phyloP scores from a whole-genome alignment of 30 jellyfish, hydroid and myxozoan species.

The Pseudorhiza aurosa region DNA sequence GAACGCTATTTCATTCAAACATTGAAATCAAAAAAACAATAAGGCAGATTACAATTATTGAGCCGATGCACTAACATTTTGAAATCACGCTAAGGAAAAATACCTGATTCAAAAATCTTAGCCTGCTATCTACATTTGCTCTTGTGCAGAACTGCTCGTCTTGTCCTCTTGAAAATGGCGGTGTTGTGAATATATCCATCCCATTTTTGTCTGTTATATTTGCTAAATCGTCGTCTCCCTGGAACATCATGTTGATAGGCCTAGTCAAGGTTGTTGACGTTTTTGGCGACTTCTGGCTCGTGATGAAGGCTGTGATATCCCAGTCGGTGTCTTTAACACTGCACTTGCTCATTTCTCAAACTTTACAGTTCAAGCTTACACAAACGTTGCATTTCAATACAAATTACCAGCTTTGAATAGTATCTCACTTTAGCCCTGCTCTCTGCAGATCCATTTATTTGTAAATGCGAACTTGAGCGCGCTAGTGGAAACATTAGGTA shows the following conservation, averaged over 20 bases:
- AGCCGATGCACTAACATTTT: no score
- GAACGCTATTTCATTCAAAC: neutral
- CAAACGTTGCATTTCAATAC: no score
- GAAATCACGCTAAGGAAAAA: no score
- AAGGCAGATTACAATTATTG: no score
- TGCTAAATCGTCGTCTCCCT: neutral
- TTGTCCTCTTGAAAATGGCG: conserved; percentile 32
- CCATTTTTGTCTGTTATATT: conserved; percentile 29
- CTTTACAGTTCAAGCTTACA: no score
- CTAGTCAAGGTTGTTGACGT: conserved; percentile 40
- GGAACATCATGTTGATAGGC: conserved; percentile 31
- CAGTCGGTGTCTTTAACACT: conserved; percentile 39
- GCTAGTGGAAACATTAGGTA: conserved; percentile 60
- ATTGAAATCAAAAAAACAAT: no score
- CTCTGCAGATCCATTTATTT: neutral
- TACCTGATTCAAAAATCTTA: conserved; percentile 84
- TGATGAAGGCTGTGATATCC: conserved; percentile 66
- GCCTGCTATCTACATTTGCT: conserved; percentile 72
- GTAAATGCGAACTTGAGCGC: conserved; percentile 53
- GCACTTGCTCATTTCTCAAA: no score
- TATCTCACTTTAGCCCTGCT: no score
- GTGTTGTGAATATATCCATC: conserved; percentile 67
- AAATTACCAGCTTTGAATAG: no score
- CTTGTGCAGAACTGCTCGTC: conserved; percentile 79
- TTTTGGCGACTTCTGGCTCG: conserved; percentile 35